Evolutionary conservation across 2,797 vertebrate genomes (phyloP).

Genomic region (Pseudochaenichthys georgianus): DNA sequence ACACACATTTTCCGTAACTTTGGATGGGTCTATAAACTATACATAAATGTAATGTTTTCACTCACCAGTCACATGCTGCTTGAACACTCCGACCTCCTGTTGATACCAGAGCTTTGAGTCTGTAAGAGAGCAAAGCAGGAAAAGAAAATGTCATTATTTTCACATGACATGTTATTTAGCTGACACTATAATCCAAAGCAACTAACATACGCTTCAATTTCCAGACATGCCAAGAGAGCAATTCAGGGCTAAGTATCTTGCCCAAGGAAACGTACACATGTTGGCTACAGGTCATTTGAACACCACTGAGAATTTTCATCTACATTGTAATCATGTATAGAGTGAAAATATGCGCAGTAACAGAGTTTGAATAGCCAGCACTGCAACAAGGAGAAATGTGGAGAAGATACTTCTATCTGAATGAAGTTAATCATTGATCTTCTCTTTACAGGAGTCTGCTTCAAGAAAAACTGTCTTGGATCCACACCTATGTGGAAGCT

Average conservation of each 20-base stretch:
- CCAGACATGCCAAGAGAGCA: no score
- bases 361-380: background rate
- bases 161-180: no score
- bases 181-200: no score
- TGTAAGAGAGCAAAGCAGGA: conserved; percentile 67
- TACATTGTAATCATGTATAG: background rate
- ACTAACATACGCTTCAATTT: no score
- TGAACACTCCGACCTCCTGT: conserved; percentile 96
- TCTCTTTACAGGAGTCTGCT: background rate
- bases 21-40: background rate
- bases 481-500: conserved; percentile 50
- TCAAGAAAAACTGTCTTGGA: conserved; percentile 12
- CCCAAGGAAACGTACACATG: no score
- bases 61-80: conserved; percentile 97
- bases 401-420: background rate
- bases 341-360: background rate
- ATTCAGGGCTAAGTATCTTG: no score
- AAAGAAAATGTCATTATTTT: background rate
- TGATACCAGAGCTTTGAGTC: conserved; percentile 95
- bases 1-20: background rate
- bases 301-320: background rate
- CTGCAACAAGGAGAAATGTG: background rate
- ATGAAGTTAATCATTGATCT: background rate
- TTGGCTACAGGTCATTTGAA: background rate
- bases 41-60: conserved; percentile 2